phyloP scores from a whole-genome alignment of 2,888 invertebrate genomes.

The Eupsilia transversa region DNA sequence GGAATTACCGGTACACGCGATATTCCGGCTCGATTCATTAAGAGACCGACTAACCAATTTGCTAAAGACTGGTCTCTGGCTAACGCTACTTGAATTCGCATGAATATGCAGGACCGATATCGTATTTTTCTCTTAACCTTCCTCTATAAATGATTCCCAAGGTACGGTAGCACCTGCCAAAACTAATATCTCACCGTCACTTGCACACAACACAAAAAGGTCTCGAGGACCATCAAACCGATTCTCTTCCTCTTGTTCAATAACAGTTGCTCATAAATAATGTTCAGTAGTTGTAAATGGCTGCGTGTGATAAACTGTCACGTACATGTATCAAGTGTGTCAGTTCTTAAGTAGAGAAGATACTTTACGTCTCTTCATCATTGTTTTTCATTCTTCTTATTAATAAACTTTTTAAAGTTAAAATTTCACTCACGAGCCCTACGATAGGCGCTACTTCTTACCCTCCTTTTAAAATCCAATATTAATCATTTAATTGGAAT shows the following conservation, averaged over 20 bases:
- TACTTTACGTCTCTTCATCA: slow-evolving; percentile 71
- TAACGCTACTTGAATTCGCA: neutral
- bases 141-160: neutral
- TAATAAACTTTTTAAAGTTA: neutral
- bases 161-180: neutral
- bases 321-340: slow-evolving; percentile 70
- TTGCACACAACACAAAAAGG: slow-evolving; percentile 1
- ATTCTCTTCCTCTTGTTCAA: neutral
- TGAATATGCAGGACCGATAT: neutral
- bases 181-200: neutral
- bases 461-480: slow-evolving; percentile 3
- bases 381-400: neutral
- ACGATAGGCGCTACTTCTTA: neutral
- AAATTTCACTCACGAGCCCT: no score
- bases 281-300: slow-evolving; percentile 64
- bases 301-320: slow-evolving; percentile 65
- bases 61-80: slow-evolving; percentile 25
- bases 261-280: slow-evolving; percentile 63
- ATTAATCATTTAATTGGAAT: slow-evolving; percentile 19
- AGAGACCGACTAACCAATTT: slow-evolving; percentile 44
- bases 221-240: neutral
- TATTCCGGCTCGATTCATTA: slow-evolving; percentile 61
- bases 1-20: slow-evolving; percentile 66
- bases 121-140: neutral
- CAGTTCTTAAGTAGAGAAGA: slow-evolving; percentile 60